phyloP scores from a whole-genome alignment of 2,797 vertebrate species.

The Myripristis jacobus region DNA sequence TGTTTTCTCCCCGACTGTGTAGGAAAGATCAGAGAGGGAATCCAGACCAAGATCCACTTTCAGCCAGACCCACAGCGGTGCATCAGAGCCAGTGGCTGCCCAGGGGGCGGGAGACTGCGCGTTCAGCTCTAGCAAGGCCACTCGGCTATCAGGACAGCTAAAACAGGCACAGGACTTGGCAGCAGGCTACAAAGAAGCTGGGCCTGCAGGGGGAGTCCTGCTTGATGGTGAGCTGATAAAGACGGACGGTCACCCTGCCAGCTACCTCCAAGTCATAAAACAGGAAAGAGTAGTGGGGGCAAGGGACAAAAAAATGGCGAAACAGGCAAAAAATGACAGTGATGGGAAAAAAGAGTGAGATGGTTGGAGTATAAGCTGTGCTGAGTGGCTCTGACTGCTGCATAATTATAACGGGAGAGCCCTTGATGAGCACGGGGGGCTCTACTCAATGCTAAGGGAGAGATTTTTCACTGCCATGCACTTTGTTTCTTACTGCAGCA shows the following conservation, averaged over 20 bases:
- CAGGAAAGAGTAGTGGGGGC: constrained; percentile 20
- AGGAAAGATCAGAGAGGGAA: constrained; percentile 56
- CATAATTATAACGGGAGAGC: constrained; percentile 59
- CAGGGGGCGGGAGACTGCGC: constrained; percentile 40
- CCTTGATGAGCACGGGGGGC: constrained; percentile 50
- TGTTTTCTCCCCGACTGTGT: constrained; percentile 29
- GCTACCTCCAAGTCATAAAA: constrained; percentile 66
- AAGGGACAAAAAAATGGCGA: not conserved
- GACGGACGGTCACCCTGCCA: constrained; percentile 66
- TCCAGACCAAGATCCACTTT: constrained; percentile 47
- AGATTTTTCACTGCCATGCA: constrained; percentile 34
- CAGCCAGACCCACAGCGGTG: constrained; percentile 40
- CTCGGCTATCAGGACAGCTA: constrained; percentile 69
- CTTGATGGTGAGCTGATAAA: constrained; percentile 77
- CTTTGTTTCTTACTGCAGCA: constrained; percentile 41
- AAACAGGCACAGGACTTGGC: constrained; percentile 68
- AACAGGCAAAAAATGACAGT: constrained; percentile 32
- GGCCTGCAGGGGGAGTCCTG: constrained; percentile 60
- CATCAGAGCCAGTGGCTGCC: constrained; percentile 40
- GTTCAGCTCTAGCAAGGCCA: constrained; percentile 50
- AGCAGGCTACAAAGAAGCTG: constrained; percentile 60
- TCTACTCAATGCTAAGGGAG: constrained; percentile 46
- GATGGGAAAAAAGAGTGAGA: constrained; percentile 32
- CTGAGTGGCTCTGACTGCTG: constrained; percentile 52
- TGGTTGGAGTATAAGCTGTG: constrained; percentile 37